Percentiles rank a stretch among this genome's conserved stretches.
Evolutionary conservation across 2,797 vertebrate genomes (phyloP).

Genomic region (Silurus aristotelis): DNA sequence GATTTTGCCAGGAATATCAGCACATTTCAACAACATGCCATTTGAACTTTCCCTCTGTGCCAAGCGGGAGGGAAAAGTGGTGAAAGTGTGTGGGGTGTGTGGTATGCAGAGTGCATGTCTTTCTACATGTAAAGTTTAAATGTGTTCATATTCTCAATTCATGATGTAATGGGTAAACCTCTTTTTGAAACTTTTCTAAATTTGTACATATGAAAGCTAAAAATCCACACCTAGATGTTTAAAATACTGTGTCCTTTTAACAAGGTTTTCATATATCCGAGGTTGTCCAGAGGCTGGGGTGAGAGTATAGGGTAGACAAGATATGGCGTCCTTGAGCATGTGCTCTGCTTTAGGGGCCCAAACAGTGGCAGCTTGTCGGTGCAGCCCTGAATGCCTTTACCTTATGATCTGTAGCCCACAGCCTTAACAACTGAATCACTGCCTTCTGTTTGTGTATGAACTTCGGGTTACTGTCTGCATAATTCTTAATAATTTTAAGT

Average conservation of each 20-base stretch:
- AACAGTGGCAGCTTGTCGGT: too few relatives aligned
- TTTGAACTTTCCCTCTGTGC: background rate
- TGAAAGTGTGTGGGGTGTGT: slow-evolving; percentile 25
- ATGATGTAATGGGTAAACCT: background rate
- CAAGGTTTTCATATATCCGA: too few relatives aligned
- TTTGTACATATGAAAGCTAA: too few relatives aligned
- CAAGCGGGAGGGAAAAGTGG: slow-evolving; percentile 31
- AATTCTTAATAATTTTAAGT: background rate
- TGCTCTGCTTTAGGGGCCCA: too few relatives aligned
- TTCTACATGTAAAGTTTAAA: slow-evolving; percentile 14
- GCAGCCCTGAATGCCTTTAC: too few relatives aligned
- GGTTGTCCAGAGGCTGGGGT: too few relatives aligned
- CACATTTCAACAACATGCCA: slow-evolving; percentile 29
- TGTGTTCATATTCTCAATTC: background rate
- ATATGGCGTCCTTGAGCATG: too few relatives aligned
- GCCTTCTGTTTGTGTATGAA: background rate
- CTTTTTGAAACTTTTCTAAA: background rate
- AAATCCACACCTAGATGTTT: background rate
- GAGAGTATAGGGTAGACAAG: too few relatives aligned
- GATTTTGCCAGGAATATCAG: slow-evolving; percentile 36
- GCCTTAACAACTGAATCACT: too few relatives aligned
- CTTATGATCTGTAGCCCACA: too few relatives aligned
- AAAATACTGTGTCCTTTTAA: background rate
- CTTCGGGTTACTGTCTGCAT: background rate
- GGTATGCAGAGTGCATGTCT: background rate